These are phyloP conservation scores for Papilio elwesi DNA, from an alignment of 2,888 invertebrate species.

Conservation along the genomic window DNA sequence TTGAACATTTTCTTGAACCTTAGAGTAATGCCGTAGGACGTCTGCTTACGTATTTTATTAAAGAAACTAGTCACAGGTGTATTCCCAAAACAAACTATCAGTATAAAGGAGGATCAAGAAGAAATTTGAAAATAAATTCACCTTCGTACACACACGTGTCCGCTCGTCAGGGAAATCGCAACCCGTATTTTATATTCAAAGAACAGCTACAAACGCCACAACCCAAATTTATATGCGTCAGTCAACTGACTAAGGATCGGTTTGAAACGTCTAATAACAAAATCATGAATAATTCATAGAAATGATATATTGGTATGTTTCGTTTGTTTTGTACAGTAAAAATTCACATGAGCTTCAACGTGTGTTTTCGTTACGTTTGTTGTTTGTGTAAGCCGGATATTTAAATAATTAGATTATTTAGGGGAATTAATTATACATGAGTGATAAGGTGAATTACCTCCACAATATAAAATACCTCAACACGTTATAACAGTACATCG, in stretches of 20 bases:
- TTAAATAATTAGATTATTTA: background rate
- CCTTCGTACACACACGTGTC: constrained; percentile 37
- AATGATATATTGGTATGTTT: constrained; percentile 25
- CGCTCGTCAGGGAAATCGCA: constrained; percentile 41
- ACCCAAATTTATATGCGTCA: constrained; percentile 53
- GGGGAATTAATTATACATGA: constrained; percentile 1
- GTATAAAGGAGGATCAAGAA: background rate
- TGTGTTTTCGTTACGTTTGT: constrained; percentile 4
- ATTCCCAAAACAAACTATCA: constrained; percentile 1
- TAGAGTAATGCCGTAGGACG: too few relatives aligned
- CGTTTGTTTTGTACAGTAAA: constrained; percentile 12
- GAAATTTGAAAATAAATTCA: constrained; percentile 42
- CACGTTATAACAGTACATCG: background rate
- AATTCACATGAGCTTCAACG: background rate
- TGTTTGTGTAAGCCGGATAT: constrained; percentile 2
- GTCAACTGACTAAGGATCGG: constrained; percentile 47
- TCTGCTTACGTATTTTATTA: background rate
- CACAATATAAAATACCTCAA: background rate
- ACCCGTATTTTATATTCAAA: constrained; percentile 54
- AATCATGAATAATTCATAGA: constrained; percentile 38
- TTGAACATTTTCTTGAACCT: too few relatives aligned
- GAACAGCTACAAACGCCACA: constrained; percentile 41
- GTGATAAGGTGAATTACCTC: background rate
- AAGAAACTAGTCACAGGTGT: constrained; percentile 4
- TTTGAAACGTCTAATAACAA: constrained; percentile 40